Percentiles rank a stretch among this genome's conserved stretches.
phyloP scores from a whole-genome alignment of 2,797 vertebrate genomes.

The Setipinna tenuifilis region DNA sequence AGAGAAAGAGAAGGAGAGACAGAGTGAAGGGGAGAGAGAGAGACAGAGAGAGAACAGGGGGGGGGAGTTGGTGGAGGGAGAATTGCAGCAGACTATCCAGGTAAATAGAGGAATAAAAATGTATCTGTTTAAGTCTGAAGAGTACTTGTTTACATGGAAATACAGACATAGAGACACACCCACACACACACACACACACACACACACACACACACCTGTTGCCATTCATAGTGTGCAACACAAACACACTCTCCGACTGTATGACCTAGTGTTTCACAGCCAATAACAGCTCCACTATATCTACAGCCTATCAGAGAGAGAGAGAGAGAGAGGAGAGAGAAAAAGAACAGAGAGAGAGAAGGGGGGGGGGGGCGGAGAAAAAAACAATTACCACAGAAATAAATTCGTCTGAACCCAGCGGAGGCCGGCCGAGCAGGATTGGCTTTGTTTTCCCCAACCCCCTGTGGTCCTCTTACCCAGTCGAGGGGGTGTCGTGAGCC shows the following conservation, averaged over 20 bases:
- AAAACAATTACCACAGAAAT: not conserved
- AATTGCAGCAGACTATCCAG: not conserved
- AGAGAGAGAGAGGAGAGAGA: not conserved
- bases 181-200: constrained; percentile 3
- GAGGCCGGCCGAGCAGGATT: not conserved
- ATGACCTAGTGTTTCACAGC: not conserved
- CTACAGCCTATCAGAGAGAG: not conserved
- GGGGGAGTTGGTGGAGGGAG: too few species aligned
- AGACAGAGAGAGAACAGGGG: too few species aligned
- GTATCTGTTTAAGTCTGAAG: not conserved
- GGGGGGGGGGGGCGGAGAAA: too few species aligned
- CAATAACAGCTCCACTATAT: not conserved
- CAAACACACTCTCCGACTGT: not conserved
- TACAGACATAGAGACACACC: not conserved
- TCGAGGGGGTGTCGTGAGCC: not conserved
- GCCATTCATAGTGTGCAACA: not conserved
- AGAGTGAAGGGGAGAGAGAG: too few species aligned
- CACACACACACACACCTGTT: not conserved
- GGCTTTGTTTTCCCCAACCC: not conserved
- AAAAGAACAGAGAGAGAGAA: too few species aligned
- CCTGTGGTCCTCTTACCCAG: constrained; percentile 32
- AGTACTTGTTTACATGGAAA: not conserved
- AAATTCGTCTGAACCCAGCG: not conserved
- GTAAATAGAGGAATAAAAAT: not conserved
- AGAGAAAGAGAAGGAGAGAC: too few species aligned